Base-by-base conservation (phyloP, 2,113 vertebrate genomes). In the Heterocephalus glaber region DNA sequence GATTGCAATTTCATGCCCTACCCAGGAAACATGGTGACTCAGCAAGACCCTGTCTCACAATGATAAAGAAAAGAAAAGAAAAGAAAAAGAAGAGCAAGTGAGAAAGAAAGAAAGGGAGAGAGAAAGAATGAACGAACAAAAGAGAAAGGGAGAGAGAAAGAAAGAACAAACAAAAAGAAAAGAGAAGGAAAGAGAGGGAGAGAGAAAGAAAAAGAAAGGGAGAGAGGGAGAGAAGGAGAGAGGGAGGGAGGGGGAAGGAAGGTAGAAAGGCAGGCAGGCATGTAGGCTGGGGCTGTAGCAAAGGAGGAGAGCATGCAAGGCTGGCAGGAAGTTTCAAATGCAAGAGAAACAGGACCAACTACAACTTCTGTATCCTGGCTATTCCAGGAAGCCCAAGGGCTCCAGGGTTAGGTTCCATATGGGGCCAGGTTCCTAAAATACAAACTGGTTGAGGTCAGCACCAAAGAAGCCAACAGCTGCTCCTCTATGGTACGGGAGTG, bases 361-460 rank as follows among this genome's bases (percentile, higher is more conserved):
- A 11, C 1, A 8, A 44, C 68, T 86, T 41, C 41, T 0, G n/a
- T 22, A 84, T 20, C 58, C 56, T 33, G 28, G 56, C 9, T 68
- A 14, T 63, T 70, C 30, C 56, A n/a, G 49, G 72, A 83, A 80
- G 44, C 26, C 68, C 49, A 26, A n/a, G 11, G 38, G 66, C 77
- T 47, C 58, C 47, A 91, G 65, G 60, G 41, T 66, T 35, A 88
- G 84, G 66, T 8, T 56, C 24, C 52, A 14, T 1, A 10, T 28
- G 76, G 74, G 33, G 28, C 47, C 24, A 0, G 28, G 81, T 79
- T 97, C 89, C 76, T 87, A 89, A 94, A 97, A 87, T 82, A 90
- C 28, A 96, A 54, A 63, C 86, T 61, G 86, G 89, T 81, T 63
- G 84, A 88, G 68, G 84, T 81, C 52, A 82, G 87, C 61, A 44